A percentile compares a stretch with the other conserved stretches of the same genome.
phyloP scores from a whole-genome alignment of 2,888 invertebrate genomes.

The Melanargia galathea region DNA sequence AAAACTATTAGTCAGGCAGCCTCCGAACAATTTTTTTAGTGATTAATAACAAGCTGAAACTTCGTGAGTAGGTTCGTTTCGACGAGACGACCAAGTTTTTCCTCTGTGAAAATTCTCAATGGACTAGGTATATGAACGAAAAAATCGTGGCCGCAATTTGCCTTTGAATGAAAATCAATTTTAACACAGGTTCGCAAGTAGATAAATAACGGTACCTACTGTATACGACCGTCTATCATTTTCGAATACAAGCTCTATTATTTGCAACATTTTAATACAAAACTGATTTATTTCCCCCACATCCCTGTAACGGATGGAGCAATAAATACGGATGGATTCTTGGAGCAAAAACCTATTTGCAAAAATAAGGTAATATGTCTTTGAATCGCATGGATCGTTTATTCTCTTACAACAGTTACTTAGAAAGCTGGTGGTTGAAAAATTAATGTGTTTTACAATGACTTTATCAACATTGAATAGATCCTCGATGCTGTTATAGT shows the following conservation, averaged over 20 bases:
- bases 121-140: too few species aligned
- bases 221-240: not conserved
- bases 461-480: not conserved
- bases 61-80: too few species aligned
- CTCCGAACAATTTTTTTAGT: too few species aligned
- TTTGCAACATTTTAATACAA: constrained; percentile 19
- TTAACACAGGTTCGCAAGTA: too few species aligned
- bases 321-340: constrained; percentile 21
- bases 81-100: too few species aligned
- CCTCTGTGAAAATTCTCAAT: too few species aligned
- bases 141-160: too few species aligned
- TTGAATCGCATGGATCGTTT: not conserved
- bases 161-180: too few species aligned
- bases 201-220: too few species aligned
- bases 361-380: constrained; percentile 22
- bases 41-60: too few species aligned
- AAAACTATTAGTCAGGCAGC: too few species aligned
- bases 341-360: constrained; percentile 19
- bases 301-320: constrained; percentile 17
- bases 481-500: not conserved
- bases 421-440: not conserved
- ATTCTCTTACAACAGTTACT: constrained; percentile 1
- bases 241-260: constrained; percentile 4
- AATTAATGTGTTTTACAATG: not conserved
- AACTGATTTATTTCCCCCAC: constrained; percentile 15